A percentile compares a stretch with the other conserved stretches of the same genome.
phyloP scores from a whole-genome alignment of 2,888 invertebrate species.

The Spisula solida region DNA sequence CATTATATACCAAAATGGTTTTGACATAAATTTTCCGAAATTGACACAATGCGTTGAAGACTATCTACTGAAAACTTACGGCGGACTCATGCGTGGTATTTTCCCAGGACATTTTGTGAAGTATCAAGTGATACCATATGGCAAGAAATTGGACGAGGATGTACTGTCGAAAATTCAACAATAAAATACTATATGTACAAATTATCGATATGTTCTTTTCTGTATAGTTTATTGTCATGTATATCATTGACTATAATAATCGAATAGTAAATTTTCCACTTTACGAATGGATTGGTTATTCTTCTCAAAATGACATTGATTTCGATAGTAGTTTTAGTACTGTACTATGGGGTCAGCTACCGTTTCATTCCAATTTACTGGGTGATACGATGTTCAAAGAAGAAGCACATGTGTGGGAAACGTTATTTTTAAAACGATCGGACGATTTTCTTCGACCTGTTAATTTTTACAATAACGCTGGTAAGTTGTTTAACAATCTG shows the following conservation, averaged over 20 bases:
- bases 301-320: background rate
- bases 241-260: constrained; percentile 42
- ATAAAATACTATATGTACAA: background rate
- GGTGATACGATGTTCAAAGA: constrained; percentile 31
- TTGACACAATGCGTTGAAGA: background rate
- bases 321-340: constrained; percentile 32
- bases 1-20: no score
- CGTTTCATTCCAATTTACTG: constrained; percentile 35
- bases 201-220: background rate
- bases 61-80: background rate
- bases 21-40: background rate
- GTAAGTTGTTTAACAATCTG: background rate
- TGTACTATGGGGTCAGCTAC: constrained; percentile 32
- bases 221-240: constrained; percentile 16
- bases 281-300: constrained; percentile 29
- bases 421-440: constrained; percentile 30
- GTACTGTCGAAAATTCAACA: no score
- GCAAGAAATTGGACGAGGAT: no score
- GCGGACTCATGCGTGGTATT: constrained; percentile 29
- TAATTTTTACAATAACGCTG: constrained; percentile 30
- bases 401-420: constrained; percentile 35
- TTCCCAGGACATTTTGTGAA: constrained; percentile 3
- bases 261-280: constrained; percentile 33
- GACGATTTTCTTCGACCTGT: constrained; percentile 32
- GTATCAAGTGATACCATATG: background rate